Base-by-base conservation (phyloP, 2,888 invertebrate species). In the Coremacera marginata region DNA sequence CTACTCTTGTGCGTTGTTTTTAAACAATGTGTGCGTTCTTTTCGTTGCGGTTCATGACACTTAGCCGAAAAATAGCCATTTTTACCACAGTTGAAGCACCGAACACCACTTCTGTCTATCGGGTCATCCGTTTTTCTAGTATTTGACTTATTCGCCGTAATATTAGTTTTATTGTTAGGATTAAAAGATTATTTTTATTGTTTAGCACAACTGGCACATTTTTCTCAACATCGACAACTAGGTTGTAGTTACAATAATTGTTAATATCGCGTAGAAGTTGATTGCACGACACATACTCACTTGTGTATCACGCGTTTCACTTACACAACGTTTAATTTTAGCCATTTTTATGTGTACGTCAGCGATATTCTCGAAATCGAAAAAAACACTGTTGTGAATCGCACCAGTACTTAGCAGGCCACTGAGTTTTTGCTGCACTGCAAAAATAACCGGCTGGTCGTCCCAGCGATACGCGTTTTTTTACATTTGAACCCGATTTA, bases 321-420 rank as follows among this genome's bases (percentile, higher is more conserved):
- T 37, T 44, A 8, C 0, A 5, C 57, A 22, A 5, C 77, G 78
- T 34, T 55, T 76, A 16, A 75, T 77, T 2, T 37, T 25, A 5
- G 77, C 22, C 77, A 80, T 78, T 52, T 73, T 67, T 9, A 79
- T 78, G n/a, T 81, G 77, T 8, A 77, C 25, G 52, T 79, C 77
- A 2, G 75, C 77, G 7, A 34, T 70, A 49, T 79, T 77, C n/a
- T 72, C 70, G 3, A 78, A 77, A 78, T 75, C 77, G 71, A 44
- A 11, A 63, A 31, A 27, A 78, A 77, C 14, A 71, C 63, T 75
- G 57, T 19, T 60, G 9, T 19, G 76, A 74, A 60, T 80, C 79
- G 1, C 77, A 72, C 78, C 78, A 75, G 19, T 72, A 72, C 37
- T 73, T 78, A 7, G 78, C 76, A 4, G 76, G 34, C 11, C 79